These are phyloP conservation scores for Xestia rhomboidea DNA, from an alignment of 2,888 invertebrate species.

Conservation along the genomic window DNA sequence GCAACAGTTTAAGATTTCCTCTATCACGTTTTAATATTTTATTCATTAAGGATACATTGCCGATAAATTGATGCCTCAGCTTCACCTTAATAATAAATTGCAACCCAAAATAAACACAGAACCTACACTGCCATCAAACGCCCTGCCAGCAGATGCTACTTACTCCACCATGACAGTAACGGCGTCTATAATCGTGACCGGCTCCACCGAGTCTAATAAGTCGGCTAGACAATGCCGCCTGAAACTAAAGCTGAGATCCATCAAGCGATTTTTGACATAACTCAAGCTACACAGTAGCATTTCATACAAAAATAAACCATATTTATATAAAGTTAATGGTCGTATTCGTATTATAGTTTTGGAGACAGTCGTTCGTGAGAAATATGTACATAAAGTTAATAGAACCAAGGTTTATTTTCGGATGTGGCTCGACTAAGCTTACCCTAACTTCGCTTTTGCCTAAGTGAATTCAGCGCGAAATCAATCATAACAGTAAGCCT, in stretches of 20 bases:
- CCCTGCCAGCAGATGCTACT: conserved; percentile 1
- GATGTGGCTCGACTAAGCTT: not conserved
- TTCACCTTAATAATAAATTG: not conserved
- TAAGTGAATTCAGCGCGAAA: conserved; percentile 41
- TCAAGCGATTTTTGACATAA: not conserved
- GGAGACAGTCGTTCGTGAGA: not conserved
- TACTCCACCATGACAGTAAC: conserved; percentile 46
- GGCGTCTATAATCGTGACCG: conserved; percentile 50
- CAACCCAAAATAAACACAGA: not conserved
- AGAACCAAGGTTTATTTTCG: not conserved
- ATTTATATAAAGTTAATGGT: not conserved
- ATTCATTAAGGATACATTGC: too few species aligned
- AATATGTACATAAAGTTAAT: not conserved
- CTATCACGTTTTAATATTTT: too few species aligned
- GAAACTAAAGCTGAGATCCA: conserved; percentile 20
- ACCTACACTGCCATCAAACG: not conserved
- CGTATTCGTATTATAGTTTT: not conserved
- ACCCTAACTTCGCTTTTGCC: not conserved
- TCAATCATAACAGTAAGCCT: conserved; percentile 44
- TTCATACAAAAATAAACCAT: not conserved
- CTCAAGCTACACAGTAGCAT: not conserved
- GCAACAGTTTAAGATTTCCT: too few species aligned
- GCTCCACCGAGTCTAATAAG: conserved; percentile 43
- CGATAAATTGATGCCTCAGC: not conserved
- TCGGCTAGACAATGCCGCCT: conserved; percentile 43